Conservation (phyloP, 2,797 vertebrate species). For the Premnoplex brunnescens region DNA sequence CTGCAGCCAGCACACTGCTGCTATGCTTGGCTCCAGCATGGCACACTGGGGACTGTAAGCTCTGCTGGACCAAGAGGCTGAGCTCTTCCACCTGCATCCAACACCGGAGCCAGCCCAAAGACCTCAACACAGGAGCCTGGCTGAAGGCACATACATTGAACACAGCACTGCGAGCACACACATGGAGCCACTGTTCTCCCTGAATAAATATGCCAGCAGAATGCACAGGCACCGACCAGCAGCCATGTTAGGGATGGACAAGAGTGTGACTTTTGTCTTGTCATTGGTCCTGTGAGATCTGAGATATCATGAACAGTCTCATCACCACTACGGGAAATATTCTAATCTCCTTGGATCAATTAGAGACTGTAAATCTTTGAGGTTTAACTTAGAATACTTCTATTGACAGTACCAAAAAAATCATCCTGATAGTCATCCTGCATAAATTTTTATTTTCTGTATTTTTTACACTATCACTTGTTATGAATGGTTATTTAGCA, state of each 20-base stretch:
- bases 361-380: neutral
- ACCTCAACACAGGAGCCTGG: neutral
- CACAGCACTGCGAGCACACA: rapidly evolving
- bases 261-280: rapidly evolving
- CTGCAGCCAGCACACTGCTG: rapidly evolving
- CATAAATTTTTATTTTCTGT: neutral
- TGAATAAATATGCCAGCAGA: neutral
- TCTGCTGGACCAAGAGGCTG: neutral
- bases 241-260: neutral
- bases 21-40: rapidly evolving
- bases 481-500: neutral
- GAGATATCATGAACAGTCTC: neutral
- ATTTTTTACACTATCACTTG: neutral
- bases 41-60: neutral
- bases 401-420: neutral
- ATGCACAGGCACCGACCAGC: rapidly evolving
- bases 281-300: neutral
- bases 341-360: too few species aligned
- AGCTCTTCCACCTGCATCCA: neutral
- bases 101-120: neutral
- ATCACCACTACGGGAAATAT: neutral
- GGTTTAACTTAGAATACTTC: neutral
- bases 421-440: too few species aligned
- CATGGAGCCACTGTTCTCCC: neutral
- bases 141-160: neutral